These are phyloP conservation scores for Dinothrombium tinctorium DNA, from an alignment of 1,140 invertebrate genomes.

Conservation along the genomic window DNA sequence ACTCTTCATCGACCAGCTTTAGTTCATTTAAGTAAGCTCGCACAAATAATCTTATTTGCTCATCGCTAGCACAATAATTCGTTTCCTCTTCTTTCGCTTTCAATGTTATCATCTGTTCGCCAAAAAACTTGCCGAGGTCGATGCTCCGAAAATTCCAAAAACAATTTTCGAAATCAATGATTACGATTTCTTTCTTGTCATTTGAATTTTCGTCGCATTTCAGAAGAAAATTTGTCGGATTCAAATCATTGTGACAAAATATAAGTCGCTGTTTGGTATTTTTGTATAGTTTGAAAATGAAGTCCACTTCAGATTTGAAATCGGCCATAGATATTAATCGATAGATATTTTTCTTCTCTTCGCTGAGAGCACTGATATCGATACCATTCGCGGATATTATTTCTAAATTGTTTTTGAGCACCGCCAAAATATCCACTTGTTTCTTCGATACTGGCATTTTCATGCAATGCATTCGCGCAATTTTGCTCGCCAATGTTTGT, in stretches of 20 bases:
- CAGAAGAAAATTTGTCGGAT: neutral
- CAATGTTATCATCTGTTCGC: neutral
- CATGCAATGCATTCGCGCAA: neutral
- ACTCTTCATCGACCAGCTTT: neutral
- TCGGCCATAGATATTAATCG: neutral
- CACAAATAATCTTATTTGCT: neutral
- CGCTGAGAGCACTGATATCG: neutral
- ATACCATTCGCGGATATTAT: neutral
- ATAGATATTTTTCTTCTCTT: neutral
- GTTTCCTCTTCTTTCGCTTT: neutral
- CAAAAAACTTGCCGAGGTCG: slow-evolving; percentile 4
- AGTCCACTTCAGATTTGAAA: neutral
- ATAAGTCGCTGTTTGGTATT: neutral
- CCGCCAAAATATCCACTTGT: neutral
- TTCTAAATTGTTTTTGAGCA: neutral
- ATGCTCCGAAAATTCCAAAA: neutral
- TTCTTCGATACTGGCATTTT: neutral
- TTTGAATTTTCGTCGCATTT: neutral
- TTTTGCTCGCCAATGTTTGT: neutral
- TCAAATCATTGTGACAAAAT: neutral
- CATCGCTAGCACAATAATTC: neutral
- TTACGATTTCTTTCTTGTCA: neutral
- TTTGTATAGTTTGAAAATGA: neutral
- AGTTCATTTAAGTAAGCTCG: neutral
- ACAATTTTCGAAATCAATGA: slow-evolving; percentile 4